Conservation (phyloP, 2,113 vertebrate species). For the Semnornis frantzii region DNA sequence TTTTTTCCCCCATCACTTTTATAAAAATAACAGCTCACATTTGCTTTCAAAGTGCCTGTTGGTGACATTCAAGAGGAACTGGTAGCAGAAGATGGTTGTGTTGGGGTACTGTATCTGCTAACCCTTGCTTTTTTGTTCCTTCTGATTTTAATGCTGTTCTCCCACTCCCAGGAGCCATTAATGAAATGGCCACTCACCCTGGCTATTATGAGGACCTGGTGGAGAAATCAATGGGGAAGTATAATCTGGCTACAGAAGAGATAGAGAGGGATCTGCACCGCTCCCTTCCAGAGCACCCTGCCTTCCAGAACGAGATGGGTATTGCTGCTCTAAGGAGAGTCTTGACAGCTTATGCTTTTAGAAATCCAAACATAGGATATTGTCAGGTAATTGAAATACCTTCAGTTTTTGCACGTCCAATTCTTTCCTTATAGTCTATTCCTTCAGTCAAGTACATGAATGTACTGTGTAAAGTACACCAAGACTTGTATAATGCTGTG, state of each 20-base stretch:
- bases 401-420: not conserved
- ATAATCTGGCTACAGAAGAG: conserved; percentile 96
- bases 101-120: not conserved
- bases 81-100: not conserved
- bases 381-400: conserved; percentile 85
- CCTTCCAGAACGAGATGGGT: conserved; percentile 98
- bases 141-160: not conserved
- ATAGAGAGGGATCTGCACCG: conserved; percentile 97
- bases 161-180: conserved; percentile 85
- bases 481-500: not conserved
- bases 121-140: not conserved
- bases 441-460: not conserved
- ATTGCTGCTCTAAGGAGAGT: conserved; percentile 95
- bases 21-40: not conserved
- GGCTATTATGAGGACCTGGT: conserved; percentile 98
- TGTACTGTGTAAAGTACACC: not conserved
- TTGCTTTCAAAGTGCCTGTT: not conserved
- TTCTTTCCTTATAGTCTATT: not conserved
- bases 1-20: not conserved
- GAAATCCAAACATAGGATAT: conserved; percentile 98
- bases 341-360: conserved; percentile 95
- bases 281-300: conserved; percentile 95
- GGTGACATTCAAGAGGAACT: not conserved
- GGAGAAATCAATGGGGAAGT: conserved; percentile 97
- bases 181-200: conserved; percentile 95